Percentiles rank a stretch among this genome's conserved stretches.
phyloP scores from a whole-genome alignment of 2,113 vertebrate species.

The Coryphaenoides rupestris region DNA sequence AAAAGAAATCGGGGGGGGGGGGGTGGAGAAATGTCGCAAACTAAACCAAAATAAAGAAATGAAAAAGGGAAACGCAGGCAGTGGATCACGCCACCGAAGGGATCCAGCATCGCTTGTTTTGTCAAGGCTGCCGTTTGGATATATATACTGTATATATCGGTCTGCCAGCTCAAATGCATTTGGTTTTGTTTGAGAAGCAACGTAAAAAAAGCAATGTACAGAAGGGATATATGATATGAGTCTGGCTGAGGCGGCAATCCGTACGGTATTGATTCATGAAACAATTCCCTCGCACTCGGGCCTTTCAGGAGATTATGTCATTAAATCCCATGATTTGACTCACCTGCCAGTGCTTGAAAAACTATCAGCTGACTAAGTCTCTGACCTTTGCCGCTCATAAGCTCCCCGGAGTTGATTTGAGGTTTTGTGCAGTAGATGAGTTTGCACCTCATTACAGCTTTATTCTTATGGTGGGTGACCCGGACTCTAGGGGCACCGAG shows the following conservation, averaged over 20 bases:
- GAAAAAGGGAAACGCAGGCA: background rate
- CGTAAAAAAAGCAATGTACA: slow-evolving; percentile 20
- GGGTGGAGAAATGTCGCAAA: too few relatives aligned
- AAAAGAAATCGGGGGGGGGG: too few relatives aligned
- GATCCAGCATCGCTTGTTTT: slow-evolving; percentile 14
- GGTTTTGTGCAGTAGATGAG: background rate
- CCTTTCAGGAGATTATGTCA: slow-evolving; percentile 28
- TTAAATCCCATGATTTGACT: slow-evolving; percentile 27
- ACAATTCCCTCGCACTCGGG: slow-evolving; percentile 32
- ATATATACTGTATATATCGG: too few relatives aligned
- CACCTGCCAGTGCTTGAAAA: slow-evolving; percentile 4
- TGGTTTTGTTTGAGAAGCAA: slow-evolving; percentile 30
- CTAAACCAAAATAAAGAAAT: slow-evolving; percentile 32
- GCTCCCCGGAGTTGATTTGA: background rate
- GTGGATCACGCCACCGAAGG: background rate
- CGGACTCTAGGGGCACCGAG: too few relatives aligned
- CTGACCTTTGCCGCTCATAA: slow-evolving; percentile 5
- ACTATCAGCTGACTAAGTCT: background rate
- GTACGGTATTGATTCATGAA: slow-evolving; percentile 43
- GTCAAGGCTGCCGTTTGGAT: slow-evolving; percentile 34
- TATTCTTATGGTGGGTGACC: too few relatives aligned
- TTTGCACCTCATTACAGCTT: too few relatives aligned
- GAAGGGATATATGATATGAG: slow-evolving; percentile 43
- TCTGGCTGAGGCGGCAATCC: slow-evolving; percentile 37
- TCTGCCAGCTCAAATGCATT: slow-evolving; percentile 32